These are phyloP conservation scores for Anguilla anguilla DNA, from an alignment of 2,797 vertebrate genomes.

Conservation along the genomic window DNA sequence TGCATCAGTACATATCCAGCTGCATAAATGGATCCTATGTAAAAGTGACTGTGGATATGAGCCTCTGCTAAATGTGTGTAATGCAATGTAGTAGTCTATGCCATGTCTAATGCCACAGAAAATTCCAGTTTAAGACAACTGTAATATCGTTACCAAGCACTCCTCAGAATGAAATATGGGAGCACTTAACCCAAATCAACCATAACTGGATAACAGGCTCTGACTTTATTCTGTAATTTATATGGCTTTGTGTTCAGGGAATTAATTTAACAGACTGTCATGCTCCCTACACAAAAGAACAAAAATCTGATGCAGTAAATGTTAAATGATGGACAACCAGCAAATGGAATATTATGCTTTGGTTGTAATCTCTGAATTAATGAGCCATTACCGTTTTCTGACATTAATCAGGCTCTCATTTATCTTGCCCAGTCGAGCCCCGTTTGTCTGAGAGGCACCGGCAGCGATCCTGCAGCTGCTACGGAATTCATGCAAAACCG, in stretches of 20 bases:
- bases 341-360: neutral
- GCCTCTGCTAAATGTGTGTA: too few species aligned
- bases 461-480: neutral
- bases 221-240: neutral
- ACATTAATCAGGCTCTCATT: neutral
- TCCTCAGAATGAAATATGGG: neutral
- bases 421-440: neutral
- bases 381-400: neutral
- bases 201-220: neutral
- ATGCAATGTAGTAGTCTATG: neutral
- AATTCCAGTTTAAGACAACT: neutral
- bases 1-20: too few species aligned
- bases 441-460: neutral
- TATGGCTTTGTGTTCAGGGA: neutral
- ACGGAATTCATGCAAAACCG: neutral
- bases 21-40: too few species aligned
- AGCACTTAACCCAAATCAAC: neutral
- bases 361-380: conserved; percentile 4
- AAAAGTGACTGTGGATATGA: too few species aligned
- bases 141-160: neutral
- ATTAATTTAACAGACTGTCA: neutral
- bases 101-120: neutral
- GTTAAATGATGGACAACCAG: neutral
- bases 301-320: neutral
- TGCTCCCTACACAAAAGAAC: neutral